Percentiles rank a stretch among this genome's conserved stretches.
These are phyloP conservation scores for Chaetodon trifasciatus DNA, from an alignment of 2,797 vertebrate species.

Conservation along the genomic window DNA sequence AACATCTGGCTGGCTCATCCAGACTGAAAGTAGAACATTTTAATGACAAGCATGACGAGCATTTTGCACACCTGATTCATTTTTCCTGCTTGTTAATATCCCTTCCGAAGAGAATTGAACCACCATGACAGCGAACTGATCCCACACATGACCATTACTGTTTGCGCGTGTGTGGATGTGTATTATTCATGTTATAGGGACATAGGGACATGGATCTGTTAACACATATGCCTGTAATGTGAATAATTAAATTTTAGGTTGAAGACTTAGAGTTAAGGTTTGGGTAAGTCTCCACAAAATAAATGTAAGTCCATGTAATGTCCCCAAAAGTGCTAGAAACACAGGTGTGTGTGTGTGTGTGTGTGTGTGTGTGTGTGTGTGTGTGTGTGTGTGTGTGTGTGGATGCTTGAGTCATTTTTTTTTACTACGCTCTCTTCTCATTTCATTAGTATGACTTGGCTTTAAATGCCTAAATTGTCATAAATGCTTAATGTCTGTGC, in stretches of 20 bases:
- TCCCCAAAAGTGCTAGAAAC: too few species aligned
- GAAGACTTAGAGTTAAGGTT: too few species aligned
- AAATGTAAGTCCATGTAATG: too few species aligned
- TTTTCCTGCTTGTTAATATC: conserved; percentile 54
- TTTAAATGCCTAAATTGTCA: conserved; percentile 60
- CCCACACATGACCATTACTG: conserved; percentile 10
- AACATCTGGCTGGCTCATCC: conserved; percentile 61
- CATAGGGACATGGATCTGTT: too few species aligned
- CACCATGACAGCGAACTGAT: conserved; percentile 41
- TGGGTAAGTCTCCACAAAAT: too few species aligned
- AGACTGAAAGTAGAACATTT: conserved; percentile 57
- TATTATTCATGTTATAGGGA: too few species aligned
- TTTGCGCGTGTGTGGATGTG: too few species aligned
- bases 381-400: neutral
- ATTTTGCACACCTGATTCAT: conserved; percentile 50
- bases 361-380: conserved; percentile 16
- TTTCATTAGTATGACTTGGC: conserved; percentile 50
- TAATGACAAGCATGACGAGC: conserved; percentile 66
- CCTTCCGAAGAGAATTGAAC: conserved; percentile 21
- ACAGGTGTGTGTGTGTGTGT: neutral
- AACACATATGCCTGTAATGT: too few species aligned
- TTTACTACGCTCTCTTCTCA: conserved; percentile 21
- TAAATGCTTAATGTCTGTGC: conserved; percentile 56
- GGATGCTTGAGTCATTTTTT: conserved; percentile 25
- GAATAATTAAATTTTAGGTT: too few species aligned